Percentiles rank a stretch among this genome's conserved stretches.
These are phyloP conservation scores for Dyspetes luteomarginatus DNA, from an alignment of 2,888 invertebrate genomes.

Conservation along the genomic window DNA sequence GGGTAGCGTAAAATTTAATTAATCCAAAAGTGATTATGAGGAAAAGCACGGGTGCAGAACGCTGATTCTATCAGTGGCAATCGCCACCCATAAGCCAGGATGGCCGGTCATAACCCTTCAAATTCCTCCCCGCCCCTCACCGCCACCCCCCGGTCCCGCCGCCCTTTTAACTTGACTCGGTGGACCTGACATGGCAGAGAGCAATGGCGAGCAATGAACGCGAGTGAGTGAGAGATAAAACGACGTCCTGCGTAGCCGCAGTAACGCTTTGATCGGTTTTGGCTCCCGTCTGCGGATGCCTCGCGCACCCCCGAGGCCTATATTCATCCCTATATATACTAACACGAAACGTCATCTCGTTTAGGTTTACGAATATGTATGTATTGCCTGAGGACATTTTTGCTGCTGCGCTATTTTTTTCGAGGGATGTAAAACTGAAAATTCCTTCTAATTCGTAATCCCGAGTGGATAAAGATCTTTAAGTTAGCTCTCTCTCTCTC, in stretches of 20 bases:
- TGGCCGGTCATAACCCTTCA: conserved; percentile 82
- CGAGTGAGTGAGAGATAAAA: conserved; percentile 16
- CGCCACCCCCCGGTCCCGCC: neutral
- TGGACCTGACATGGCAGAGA: conserved; percentile 81
- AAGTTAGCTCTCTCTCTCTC: conserved; percentile 11
- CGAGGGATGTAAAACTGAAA: conserved; percentile 45
- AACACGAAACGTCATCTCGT: conserved; percentile 24
- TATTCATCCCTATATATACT: conserved; percentile 57
- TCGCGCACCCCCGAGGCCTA: conserved; percentile 64
- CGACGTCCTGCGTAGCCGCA: conserved; percentile 63
- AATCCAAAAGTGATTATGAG: conserved; percentile 83
- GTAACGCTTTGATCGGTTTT: conserved; percentile 77
- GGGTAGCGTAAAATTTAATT: conserved; percentile 83
- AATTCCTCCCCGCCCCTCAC: conserved; percentile 45
- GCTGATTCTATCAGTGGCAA: conserved; percentile 82
- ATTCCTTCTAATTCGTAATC: conserved; percentile 10
- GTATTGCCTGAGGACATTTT: conserved; percentile 7
- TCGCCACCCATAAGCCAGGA: conserved; percentile 81
- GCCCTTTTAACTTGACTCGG: conserved; percentile 81
- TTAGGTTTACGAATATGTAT: neutral
- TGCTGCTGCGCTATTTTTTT: conserved; percentile 16
- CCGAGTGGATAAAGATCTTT: conserved; percentile 28
- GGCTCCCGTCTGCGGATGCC: conserved; percentile 51
- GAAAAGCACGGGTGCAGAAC: conserved; percentile 77
- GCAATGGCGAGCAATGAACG: neutral